Percentiles rank a stretch among this genome's conserved stretches.
These are phyloP conservation scores for Epinephelus moara DNA, from an alignment of 2,113 vertebrate species.

Conservation along the genomic window DNA sequence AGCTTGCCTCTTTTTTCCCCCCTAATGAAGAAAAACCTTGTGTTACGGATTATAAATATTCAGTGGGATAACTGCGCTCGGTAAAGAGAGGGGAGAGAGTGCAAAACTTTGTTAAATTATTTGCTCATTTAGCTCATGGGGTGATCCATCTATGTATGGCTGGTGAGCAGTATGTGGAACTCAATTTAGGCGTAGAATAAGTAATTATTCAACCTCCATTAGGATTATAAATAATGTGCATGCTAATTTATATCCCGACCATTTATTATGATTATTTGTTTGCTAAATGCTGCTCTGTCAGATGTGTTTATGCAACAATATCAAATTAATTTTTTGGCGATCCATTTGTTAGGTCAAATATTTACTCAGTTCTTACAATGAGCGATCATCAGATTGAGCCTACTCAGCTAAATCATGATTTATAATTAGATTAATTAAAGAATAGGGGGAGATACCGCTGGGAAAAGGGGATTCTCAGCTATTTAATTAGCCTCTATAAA, in stretches of 20 bases:
- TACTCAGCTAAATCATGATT: constrained; percentile 68
- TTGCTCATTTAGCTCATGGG: constrained; percentile 67
- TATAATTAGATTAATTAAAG: constrained; percentile 80
- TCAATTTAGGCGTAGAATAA: constrained; percentile 60
- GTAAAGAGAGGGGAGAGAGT: constrained; percentile 28
- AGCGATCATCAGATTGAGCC: constrained; percentile 49
- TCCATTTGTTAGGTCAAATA: constrained; percentile 66
- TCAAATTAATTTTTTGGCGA: constrained; percentile 46
- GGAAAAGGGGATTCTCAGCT: constrained; percentile 72
- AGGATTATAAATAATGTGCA: constrained; percentile 72
- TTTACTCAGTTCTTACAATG: constrained; percentile 56
- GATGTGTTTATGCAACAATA: constrained; percentile 37
- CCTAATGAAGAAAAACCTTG: constrained; percentile 69
- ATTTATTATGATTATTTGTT: constrained; percentile 67
- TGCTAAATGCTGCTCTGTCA: constrained; percentile 59
- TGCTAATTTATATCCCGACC: constrained; percentile 53
- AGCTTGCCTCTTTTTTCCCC: constrained; percentile 37
- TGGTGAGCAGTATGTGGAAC: constrained; percentile 65
- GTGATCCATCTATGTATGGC: constrained; percentile 64
- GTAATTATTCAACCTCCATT: constrained; percentile 69
- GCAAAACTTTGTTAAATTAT: constrained; percentile 73
- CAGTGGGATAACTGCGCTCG: constrained; percentile 51
- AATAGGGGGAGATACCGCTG: constrained; percentile 64
- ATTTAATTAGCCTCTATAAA: constrained; percentile 79
- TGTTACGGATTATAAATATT: constrained; percentile 71